phyloP scores from a whole-genome alignment of 2,888 invertebrate species.

The Rosalia funebris region DNA sequence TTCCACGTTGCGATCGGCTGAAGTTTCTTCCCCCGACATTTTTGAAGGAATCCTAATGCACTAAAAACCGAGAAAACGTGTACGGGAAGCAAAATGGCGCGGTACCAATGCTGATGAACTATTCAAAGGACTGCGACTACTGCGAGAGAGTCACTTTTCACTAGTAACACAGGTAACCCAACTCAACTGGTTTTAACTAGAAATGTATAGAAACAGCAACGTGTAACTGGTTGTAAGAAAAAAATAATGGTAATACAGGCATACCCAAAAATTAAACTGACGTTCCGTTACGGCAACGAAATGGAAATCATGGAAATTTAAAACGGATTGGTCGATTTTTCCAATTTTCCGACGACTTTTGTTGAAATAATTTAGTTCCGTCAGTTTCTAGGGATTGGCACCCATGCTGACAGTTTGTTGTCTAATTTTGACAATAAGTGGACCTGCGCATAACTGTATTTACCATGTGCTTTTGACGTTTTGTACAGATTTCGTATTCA shows the following conservation, averaged over 20 bases:
- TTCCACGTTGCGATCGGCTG: slow-evolving; percentile 99
- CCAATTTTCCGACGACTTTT: neutral
- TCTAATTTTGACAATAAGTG: neutral
- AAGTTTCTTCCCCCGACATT: slow-evolving; percentile 90
- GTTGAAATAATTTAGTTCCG: neutral
- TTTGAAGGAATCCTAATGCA: slow-evolving; percentile 37
- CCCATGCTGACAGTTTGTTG: neutral
- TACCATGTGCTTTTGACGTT: slow-evolving; percentile 20
- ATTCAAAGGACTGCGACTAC: slow-evolving; percentile 41
- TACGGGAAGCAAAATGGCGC: slow-evolving; percentile 55
- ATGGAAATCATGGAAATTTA: slow-evolving; percentile 13
- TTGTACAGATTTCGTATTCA: neutral
- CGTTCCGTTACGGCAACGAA: neutral
- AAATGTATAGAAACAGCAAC: slow-evolving; percentile 39
- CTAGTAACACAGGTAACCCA: slow-evolving; percentile 54
- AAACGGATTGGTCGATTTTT: slow-evolving; percentile 14
- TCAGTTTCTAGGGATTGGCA: neutral
- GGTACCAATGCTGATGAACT: slow-evolving; percentile 48
- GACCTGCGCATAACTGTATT: slow-evolving; percentile 5
- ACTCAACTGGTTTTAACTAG: slow-evolving; percentile 58
- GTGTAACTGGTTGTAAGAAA: slow-evolving; percentile 10
- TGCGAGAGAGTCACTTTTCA: slow-evolving; percentile 57
- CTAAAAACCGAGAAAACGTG: slow-evolving; percentile 49
- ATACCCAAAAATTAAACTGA: slow-evolving; percentile 5
- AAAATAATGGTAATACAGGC: neutral